Conservation (phyloP, 2,113 vertebrate genomes). For the Hyaena hyaena region DNA sequence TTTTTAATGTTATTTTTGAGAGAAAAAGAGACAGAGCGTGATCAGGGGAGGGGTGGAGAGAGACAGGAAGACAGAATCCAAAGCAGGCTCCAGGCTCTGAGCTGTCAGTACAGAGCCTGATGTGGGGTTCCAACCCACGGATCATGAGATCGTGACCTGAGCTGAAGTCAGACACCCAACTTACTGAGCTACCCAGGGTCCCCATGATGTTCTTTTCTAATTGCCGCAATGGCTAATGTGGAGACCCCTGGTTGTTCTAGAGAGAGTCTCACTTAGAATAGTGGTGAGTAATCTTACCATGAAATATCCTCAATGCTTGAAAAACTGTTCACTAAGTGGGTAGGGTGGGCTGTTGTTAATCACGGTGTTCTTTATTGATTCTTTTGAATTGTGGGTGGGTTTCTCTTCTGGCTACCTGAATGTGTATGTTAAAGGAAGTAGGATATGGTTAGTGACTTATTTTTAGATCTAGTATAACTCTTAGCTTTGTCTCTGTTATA, state of each 20-base stretch:
- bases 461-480: constrained; percentile 51
- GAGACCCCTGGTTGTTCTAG: not conserved
- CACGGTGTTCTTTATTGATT: not conserved
- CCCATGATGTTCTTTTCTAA: not conserved
- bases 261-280: not conserved
- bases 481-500: constrained; percentile 13
- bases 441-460: constrained; percentile 47
- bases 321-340: not conserved
- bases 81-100: too few relatives aligned
- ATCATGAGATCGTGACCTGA: too few relatives aligned
- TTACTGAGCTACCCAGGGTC: too few relatives aligned
- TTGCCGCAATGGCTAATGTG: not conserved
- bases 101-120: too few relatives aligned
- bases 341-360: not conserved
- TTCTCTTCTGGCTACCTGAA: constrained; percentile 38
- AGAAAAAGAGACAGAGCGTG: too few relatives aligned
- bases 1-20: too few relatives aligned
- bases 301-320: not conserved
- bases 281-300: not conserved
- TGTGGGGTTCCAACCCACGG: too few relatives aligned
- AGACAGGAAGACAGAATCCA: too few relatives aligned
- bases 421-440: constrained; percentile 40
- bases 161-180: too few relatives aligned
- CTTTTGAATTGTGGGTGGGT: constrained; percentile 10
- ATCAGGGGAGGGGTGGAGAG: too few relatives aligned